Percentiles rank a stretch among this genome's conserved stretches.
Conservation (phyloP, 2,113 vertebrate species). For the Machaerirhynchus nigripectus region DNA sequence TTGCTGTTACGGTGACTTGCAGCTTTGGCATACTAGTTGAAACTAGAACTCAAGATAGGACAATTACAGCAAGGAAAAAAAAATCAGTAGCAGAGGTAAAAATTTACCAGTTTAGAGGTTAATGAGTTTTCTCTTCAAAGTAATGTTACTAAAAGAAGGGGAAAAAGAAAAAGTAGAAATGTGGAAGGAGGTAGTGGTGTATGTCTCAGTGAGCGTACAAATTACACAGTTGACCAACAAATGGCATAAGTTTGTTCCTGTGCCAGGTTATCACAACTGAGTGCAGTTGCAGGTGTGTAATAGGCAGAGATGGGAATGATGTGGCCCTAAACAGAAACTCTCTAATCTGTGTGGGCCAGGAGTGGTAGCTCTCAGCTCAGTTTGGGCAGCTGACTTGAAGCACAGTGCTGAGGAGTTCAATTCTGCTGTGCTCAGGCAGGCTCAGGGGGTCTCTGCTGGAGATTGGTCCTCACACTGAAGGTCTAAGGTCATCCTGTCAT, state of each 20-base stretch:
- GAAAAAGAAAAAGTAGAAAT: neutral
- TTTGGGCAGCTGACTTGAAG: neutral
- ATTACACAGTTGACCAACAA: neutral
- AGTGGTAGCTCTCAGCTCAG: neutral
- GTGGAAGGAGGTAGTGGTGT: neutral
- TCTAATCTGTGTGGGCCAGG: neutral
- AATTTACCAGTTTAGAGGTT: neutral
- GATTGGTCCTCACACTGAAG: rapidly evolving
- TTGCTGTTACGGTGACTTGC: neutral
- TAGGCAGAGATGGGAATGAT: neutral
- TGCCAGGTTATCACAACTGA: neutral
- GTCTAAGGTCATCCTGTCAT: neutral
- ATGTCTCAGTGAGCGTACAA: rapidly evolving
- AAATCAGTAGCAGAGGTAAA: neutral
- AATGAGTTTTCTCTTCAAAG: neutral
- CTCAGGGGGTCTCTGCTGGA: neutral
- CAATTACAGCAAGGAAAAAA: neutral
- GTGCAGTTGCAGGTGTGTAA: neutral
- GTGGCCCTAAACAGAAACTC: neutral
- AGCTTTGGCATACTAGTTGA: neutral
- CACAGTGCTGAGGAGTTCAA: neutral
- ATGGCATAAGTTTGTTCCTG: rapidly evolving
- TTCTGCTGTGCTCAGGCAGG: neutral
- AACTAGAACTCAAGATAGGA: neutral
- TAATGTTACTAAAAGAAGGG: neutral